Base-by-base conservation (phyloP, 2,888 invertebrate species). In the Leptinotarsa haldemani region DNA sequence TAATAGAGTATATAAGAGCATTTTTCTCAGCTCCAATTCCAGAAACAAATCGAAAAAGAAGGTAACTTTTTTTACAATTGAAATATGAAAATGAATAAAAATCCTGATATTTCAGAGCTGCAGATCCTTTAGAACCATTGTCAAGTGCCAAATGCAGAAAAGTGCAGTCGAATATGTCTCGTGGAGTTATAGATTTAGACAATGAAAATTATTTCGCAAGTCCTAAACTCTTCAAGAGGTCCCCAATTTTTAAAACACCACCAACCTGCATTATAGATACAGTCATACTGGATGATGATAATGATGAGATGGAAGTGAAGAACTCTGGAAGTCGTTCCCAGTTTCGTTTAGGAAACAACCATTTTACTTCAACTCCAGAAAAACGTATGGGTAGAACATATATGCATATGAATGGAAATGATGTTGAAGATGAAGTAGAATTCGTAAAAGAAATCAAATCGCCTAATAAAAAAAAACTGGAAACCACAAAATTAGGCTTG, bases 361-460 rank as follows among this genome's bases (percentile, higher is more conserved):
- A 75, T 73, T 77, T 73, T 40, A 78, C 78, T 18, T 78, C 78
- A 22, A 78, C 78, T 15, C 78, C 78, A 53, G 70, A 75, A 20
- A 66, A 65, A 53, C 40, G 16, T 47, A 18, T 46, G 18, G 50
- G 71, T 46, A 69, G 9, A 50, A 50, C 12, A 50, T 5, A 58
- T 61, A 46, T 40, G 30, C 69, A 7, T 63, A 15, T 67, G 65
- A 76, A 76, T 72, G 73, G 71, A 56, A 65, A 50, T 73, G 81
- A 81, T 20, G 79, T 83, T 63, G 85, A 86, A 73, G 83, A 85
- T 73, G 85, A 86, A 73, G 77, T 86, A 12, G 80, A 78, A 40
- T 84, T 84, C 74, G 79, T 85, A 9, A 82, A 80, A 69, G 80
- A 81, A 70, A 78, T 76, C 4, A 82, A 82, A 73, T 79, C 83